Evolutionary conservation across 2,888 invertebrate species (phyloP), one percentile per base, ranked within the genome.

Genomic region (Falcaria lacertinaria): DNA sequence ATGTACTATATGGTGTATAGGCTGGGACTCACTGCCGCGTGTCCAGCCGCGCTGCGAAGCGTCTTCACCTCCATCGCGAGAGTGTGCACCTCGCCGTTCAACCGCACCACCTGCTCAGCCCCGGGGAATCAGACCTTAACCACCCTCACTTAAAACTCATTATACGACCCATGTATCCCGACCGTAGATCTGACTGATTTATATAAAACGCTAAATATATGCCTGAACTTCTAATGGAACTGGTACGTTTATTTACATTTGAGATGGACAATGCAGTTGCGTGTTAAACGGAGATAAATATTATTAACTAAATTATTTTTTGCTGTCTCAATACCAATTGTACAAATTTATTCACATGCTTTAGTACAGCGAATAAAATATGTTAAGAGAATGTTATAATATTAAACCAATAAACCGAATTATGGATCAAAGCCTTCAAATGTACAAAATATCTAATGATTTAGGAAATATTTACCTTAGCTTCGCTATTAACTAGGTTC

Each of bases 1-100:
- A 1, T 39, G 19, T 42, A 47, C 75, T 86, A 88, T 60, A 88
- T 88, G 73, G 71, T 84, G 83, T 89, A 87, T 78, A 87, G 80
- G 68, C 66, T 78, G 58, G 74, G 65, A 89, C 89, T 89, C 89
- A 89, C 89, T 70, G 69, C 80, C 62, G 70, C 73, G 62, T 63
- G 67, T 47, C 59, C 64, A 35, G 79, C 76, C 36, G 74, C 50
- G 59, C 58, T 68, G 37, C 89, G 80, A 40, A 87, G 74, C 0
- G 75, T 56, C 70, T 82, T 83, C 54, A 94, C 85, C 68, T 94
- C 93, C 78, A 91, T 85, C 50, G 93, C 93, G 64, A 95, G 85
- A 63, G 94, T 91, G 67, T 94, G 94, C 60, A 94, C 92, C 83
- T 95, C 95, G 51, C 92, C 91, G 63, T 92, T 92, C 70, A 95